Base-by-base conservation (phyloP, 1,140 invertebrate genomes). In the Halesus radiatus region DNA sequence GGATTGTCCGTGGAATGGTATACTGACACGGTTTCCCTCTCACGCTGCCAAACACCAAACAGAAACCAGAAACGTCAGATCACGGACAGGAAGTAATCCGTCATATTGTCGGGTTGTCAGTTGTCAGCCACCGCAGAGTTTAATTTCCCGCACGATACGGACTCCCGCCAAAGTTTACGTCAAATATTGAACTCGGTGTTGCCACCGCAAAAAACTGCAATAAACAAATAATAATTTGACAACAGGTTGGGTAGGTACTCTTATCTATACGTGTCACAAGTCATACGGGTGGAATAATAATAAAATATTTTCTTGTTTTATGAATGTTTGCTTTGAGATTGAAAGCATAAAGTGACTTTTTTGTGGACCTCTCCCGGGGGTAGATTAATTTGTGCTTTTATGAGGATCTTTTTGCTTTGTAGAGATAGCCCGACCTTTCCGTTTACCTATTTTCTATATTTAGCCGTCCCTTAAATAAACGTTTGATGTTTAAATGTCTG, bases 71-170 rank as follows among this genome's bases (percentile, higher is more conserved):
- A 72, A 72, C 37, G 68, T 8, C 32, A 50, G 32, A 72, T 72
- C n/a, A 50, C 23, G 18, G n/a, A 29, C 68, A 52, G 68, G 68
- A 72, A 72, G 50, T 52, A 50, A 72, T 72, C 45, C 68, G 68
- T 72, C 68, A 72, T 45, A 52, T 72, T 72, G 45, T 45, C 10
- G 10, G 37, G 1, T 13, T 45, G 37, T 45, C 37, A 45, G 37
- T 10, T 45, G 37, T 72, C 68, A 66, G 23, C 29, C 10, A 16
- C 62, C 22, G 29, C 62, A 18, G 23, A 64, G 20, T 64, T 64
- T 64, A 32, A 32, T 32, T 3, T 32, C 62, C n/a, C 29, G 56
- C 56, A 7, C 56, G 56, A 23, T 7, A 23, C 54, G 62, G 23
- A 16, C 8, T n/a, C 16, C 18, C 32, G 15, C 68, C 32, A 50